Percentiles rank a stretch among this genome's conserved stretches.
Conservation (phyloP, 2,888 invertebrate species). For the Agriopis leucophaearia region DNA sequence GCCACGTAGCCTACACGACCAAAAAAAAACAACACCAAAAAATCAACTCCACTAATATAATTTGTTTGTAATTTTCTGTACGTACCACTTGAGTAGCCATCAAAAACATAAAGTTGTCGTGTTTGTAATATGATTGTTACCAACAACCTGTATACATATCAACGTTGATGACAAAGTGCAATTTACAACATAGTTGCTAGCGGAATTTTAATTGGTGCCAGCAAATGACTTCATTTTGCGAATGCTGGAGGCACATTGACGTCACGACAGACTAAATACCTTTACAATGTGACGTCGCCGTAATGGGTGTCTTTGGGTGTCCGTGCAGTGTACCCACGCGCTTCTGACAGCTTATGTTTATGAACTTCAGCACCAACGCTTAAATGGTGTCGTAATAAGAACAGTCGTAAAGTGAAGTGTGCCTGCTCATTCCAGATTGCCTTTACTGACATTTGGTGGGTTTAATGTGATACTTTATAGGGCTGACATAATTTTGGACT, state of each 20-base stretch:
- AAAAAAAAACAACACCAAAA: too few species aligned
- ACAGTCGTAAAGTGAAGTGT: conserved; percentile 31
- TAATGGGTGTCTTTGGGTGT: conserved; percentile 2
- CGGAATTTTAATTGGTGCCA: conserved; percentile 39
- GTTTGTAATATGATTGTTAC: background rate
- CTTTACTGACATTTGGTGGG: conserved; percentile 24
- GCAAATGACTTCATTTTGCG: conserved; percentile 37
- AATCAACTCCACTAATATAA: too few species aligned
- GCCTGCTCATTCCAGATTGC: conserved; percentile 30
- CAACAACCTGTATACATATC: background rate
- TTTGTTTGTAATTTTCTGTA: too few species aligned
- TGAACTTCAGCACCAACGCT: conserved; percentile 35
- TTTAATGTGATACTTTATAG: conserved; percentile 18
- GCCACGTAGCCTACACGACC: too few species aligned
- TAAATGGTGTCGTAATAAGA: conserved; percentile 41
- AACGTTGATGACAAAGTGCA: conserved; percentile 18
- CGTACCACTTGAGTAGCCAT: too few species aligned
- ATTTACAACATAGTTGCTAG: conserved; percentile 24
- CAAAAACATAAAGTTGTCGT: background rate
- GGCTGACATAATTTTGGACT: conserved; percentile 10
- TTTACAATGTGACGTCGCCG: conserved; percentile 4
- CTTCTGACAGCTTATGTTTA: conserved; percentile 33
- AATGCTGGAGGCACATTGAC: conserved; percentile 30
- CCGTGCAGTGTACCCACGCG: conserved; percentile 31
- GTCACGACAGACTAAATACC: conserved; percentile 18